These are phyloP conservation scores for Brienomyrus longianalis DNA, from an alignment of 2,113 vertebrate species.

Conservation along the genomic window DNA sequence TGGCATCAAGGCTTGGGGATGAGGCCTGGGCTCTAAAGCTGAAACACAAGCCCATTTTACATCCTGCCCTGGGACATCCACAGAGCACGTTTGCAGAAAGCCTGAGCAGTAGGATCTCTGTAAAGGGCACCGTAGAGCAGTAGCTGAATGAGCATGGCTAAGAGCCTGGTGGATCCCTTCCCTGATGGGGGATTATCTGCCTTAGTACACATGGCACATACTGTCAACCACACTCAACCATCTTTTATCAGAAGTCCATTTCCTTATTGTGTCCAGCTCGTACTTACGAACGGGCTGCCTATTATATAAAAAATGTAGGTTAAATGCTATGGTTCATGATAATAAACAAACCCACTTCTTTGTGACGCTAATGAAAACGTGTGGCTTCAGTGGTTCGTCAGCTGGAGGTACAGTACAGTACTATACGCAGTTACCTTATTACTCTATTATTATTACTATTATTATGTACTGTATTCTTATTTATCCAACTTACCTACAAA, in stretches of 20 bases:
- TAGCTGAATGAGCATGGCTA: neutral
- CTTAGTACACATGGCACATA: neutral
- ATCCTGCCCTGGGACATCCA: neutral
- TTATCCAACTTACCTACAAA: neutral
- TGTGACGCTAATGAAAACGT: neutral
- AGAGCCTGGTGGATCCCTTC: neutral
- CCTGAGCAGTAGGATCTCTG: neutral
- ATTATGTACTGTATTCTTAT: neutral
- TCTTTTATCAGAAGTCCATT: neutral
- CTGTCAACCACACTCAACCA: neutral
- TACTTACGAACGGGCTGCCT: neutral
- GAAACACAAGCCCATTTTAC: neutral
- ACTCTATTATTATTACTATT: neutral
- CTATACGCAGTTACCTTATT: neutral
- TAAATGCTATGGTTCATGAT: neutral
- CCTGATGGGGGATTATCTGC: neutral
- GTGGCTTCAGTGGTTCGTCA: neutral
- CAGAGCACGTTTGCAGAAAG: neutral
- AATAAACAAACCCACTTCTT: neutral
- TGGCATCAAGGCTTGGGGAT: neutral
- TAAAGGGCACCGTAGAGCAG: neutral
- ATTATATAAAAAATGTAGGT: neutral
- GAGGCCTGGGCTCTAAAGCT: neutral
- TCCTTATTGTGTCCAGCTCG: too few relatives aligned
- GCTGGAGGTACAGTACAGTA: neutral